Evolutionary conservation across 2,888 invertebrate genomes (phyloP).

Genomic region (Cantharis nigra): DNA sequence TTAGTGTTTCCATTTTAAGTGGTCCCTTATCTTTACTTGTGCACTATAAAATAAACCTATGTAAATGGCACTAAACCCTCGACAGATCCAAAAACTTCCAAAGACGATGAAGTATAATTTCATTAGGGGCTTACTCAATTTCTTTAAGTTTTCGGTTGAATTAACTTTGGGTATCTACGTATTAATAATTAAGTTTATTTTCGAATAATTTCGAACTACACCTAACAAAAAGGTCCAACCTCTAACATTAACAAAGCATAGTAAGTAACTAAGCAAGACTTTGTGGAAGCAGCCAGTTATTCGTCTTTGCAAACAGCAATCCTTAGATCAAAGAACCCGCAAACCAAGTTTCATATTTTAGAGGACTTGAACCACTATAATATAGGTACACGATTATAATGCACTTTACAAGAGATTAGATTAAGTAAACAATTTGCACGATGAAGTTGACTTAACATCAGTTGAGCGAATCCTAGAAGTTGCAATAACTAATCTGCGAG

Average conservation of each 20-base stretch:
- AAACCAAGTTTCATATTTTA: slow-evolving; percentile 11
- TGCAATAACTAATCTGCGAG: slow-evolving; percentile 39
- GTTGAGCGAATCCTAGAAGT: slow-evolving; percentile 37
- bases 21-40: background rate
- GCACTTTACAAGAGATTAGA: slow-evolving; percentile 36
- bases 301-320: slow-evolving; percentile 8
- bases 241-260: background rate
- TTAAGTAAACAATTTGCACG: slow-evolving; percentile 41
- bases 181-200: background rate
- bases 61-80: background rate
- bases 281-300: slow-evolving; percentile 6
- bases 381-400: slow-evolving; percentile 4
- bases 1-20: background rate
- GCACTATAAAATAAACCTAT: background rate
- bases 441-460: slow-evolving; percentile 36
- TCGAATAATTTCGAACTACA: background rate
- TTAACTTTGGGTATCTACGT: background rate
- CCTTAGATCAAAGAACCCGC: slow-evolving; percentile 8
- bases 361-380: background rate
- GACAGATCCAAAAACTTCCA: background rate
- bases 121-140: background rate
- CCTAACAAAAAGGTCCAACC: background rate
- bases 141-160: background rate
- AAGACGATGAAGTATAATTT: background rate
- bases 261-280: background rate